Percentiles rank a stretch among this genome's conserved stretches.
Evolutionary conservation across 2,113 vertebrate genomes (phyloP).

Genomic region (Paraplagusia blochii): DNA sequence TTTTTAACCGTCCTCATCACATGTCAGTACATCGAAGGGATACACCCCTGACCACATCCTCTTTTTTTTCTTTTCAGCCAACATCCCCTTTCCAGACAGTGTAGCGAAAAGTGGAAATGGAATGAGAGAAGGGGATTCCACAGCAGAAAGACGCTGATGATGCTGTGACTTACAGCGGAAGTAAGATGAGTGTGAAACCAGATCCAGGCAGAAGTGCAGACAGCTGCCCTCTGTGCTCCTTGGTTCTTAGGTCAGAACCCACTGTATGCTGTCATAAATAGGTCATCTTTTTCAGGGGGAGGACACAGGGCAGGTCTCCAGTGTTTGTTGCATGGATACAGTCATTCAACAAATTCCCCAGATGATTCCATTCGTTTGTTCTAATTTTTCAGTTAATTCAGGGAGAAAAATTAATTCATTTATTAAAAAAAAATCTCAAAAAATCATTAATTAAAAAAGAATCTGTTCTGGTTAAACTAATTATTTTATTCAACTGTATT

Average conservation of each 20-base stretch:
- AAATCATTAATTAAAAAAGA: no score
- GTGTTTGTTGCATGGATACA: no score
- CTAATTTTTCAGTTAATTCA: no score
- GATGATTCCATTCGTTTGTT: no score
- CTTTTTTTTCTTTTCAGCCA: constrained; percentile 59
- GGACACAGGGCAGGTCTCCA: no score
- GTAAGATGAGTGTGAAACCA: constrained; percentile 50
- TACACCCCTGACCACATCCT: constrained; percentile 65
- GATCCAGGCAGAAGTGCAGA: constrained; percentile 54
- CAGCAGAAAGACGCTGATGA: constrained; percentile 49
- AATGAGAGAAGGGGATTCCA: constrained; percentile 61
- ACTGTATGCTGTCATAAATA: constrained; percentile 14
- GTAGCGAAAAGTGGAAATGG: constrained; percentile 57
- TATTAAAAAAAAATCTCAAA: no score
- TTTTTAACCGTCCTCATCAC: constrained; percentile 27
- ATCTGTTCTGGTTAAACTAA: no score
- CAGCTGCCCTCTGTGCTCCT: constrained; percentile 24
- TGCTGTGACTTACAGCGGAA: constrained; percentile 50
- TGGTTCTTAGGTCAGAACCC: constrained; percentile 9
- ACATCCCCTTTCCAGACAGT: constrained; percentile 71
- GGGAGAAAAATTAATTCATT: no score
- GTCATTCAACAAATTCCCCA: no score
- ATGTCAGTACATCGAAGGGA: constrained; percentile 41
- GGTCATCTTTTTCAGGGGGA: no score
- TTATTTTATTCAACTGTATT: no score